These are phyloP conservation scores for Saccopteryx leptura DNA, from an alignment of 2,113 vertebrate genomes.

Conservation along the genomic window DNA sequence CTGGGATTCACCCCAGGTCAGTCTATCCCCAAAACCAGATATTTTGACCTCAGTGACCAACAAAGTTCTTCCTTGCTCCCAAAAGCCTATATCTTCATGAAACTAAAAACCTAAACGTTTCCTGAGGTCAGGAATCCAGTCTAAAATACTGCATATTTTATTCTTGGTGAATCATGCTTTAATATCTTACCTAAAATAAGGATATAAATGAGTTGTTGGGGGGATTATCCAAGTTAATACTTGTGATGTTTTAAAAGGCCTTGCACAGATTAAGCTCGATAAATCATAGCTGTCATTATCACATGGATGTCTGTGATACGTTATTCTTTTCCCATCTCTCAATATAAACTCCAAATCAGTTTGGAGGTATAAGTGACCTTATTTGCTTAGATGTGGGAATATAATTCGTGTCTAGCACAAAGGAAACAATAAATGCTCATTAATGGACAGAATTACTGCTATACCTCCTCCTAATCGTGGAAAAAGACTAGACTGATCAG, in stretches of 20 bases:
- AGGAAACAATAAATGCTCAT: neutral
- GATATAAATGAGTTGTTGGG: neutral
- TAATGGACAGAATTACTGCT: neutral
- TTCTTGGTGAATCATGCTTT: neutral
- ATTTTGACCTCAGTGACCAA: neutral
- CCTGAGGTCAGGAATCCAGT: neutral
- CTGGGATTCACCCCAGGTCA: neutral
- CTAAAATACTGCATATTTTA: neutral
- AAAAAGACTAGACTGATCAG: neutral
- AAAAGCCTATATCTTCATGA: neutral
- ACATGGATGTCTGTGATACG: neutral
- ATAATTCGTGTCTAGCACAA: constrained; percentile 53
- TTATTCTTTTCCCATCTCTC: neutral
- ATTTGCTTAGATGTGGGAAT: neutral
- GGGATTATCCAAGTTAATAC: neutral
- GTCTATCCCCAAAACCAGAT: neutral
- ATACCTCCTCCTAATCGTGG: neutral
- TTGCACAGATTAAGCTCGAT: neutral
- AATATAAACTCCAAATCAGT: constrained; percentile 45
- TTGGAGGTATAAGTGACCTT: neutral
- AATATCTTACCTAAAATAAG: constrained; percentile 27
- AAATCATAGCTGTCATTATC: constrained; percentile 18
- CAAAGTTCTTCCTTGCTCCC: neutral
- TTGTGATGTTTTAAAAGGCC: neutral
- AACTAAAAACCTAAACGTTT: neutral